A percentile compares a stretch with the other conserved stretches of the same genome.
Conservation (phyloP, 2,113 vertebrate genomes). For the Dipodomys stephensi region DNA sequence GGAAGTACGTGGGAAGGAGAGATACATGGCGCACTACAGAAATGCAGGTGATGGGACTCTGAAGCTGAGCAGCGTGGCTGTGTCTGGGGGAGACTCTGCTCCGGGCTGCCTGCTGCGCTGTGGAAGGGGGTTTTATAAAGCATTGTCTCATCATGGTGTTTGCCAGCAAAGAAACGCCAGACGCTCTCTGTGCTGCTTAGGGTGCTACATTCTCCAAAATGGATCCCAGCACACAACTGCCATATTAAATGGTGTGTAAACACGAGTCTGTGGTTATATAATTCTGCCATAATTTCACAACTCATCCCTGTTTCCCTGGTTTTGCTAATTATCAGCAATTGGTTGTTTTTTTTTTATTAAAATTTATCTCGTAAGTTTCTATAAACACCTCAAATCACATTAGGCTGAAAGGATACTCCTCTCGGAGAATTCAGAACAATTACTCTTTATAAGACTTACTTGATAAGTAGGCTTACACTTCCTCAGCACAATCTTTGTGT, state of each 20-base stretch:
- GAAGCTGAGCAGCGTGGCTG: not conserved
- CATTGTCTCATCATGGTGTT: not conserved
- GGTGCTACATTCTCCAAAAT: slow-evolving; percentile 6
- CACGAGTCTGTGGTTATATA: not conserved
- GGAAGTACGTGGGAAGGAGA: not conserved
- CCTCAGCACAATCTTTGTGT: not conserved
- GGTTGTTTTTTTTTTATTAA: slow-evolving; percentile 32
- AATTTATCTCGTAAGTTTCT: slow-evolving; percentile 32
- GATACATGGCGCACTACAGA: not conserved
- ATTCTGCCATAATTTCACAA: not conserved
- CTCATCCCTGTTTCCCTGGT: not conserved
- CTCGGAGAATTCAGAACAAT: not conserved
- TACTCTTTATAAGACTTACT: not conserved
- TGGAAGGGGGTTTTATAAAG: slow-evolving; percentile 24
- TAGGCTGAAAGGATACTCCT: not conserved
- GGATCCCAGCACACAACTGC: not conserved
- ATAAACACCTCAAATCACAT: slow-evolving; percentile 10
- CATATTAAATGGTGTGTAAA: not conserved
- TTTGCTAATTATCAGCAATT: not conserved
- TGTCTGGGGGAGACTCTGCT: not conserved
- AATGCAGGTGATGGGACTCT: not conserved
- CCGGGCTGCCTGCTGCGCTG: not conserved
- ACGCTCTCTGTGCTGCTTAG: not conserved
- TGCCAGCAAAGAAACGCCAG: slow-evolving; percentile 38
- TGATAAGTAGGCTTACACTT: not conserved